Conservation (phyloP, 2,113 vertebrate genomes). For the Myiozetetes cayanensis region DNA sequence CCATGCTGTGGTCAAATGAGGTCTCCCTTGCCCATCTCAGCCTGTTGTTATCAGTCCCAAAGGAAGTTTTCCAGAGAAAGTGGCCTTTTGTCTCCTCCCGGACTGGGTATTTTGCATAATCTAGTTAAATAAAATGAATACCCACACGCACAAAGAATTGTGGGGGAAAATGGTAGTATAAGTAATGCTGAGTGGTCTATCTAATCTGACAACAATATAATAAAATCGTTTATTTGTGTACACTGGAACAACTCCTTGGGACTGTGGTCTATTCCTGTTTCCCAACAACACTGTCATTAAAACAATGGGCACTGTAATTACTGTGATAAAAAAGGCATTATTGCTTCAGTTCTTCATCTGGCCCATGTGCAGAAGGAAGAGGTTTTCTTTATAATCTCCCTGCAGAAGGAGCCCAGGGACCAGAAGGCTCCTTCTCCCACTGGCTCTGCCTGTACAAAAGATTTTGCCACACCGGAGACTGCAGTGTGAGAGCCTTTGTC, state of each 20-base stretch:
- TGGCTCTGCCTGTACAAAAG: slow-evolving; percentile 63
- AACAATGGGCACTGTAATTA: slow-evolving; percentile 64
- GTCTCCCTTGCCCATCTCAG: not conserved
- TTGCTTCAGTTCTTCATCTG: slow-evolving; percentile 58
- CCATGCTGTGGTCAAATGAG: rapidly evolving
- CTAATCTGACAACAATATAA: slow-evolving; percentile 68
- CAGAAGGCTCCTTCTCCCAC: slow-evolving; percentile 69
- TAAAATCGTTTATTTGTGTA: slow-evolving; percentile 55
- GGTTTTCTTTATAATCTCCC: slow-evolving; percentile 64
- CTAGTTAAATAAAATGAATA: slow-evolving; percentile 55
- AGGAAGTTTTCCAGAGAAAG: slow-evolving; percentile 38
- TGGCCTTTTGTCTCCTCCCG: slow-evolving; percentile 17
- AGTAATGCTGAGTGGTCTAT: slow-evolving; percentile 26
- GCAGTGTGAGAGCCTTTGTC: slow-evolving; percentile 67
- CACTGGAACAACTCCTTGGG: slow-evolving; percentile 57
- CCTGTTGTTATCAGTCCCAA: not conserved
- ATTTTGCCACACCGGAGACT: slow-evolving; percentile 57
- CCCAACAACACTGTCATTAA: slow-evolving; percentile 68
- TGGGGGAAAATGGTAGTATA: not conserved
- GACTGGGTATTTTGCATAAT: slow-evolving; percentile 43
- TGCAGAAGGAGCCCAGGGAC: slow-evolving; percentile 45
- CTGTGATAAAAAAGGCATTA: slow-evolving; percentile 66
- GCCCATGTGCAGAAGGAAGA: slow-evolving; percentile 57
- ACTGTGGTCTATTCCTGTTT: slow-evolving; percentile 39
- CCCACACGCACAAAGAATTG: not conserved